Percentiles rank a stretch among this genome's conserved stretches.
Evolutionary conservation across 2,113 vertebrate species (phyloP).

Genomic region (Eclectus roratus): DNA sequence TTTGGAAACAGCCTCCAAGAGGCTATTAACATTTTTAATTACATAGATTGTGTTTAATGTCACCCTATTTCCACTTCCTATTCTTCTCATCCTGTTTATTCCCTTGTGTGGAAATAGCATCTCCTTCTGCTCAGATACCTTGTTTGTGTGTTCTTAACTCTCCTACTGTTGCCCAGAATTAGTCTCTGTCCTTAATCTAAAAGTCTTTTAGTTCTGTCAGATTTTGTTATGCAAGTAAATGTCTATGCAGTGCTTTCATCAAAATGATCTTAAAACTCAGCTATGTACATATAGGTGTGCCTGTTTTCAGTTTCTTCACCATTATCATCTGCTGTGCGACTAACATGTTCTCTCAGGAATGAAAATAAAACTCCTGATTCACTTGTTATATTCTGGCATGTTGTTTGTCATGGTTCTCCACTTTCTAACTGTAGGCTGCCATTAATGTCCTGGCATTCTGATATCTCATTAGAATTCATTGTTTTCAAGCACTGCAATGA

Average conservation of each 20-base stretch:
- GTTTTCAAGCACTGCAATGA: neutral
- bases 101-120: neutral
- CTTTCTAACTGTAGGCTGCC: neutral
- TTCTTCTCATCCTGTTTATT: conserved; percentile 45
- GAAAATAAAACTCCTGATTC: neutral
- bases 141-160: neutral
- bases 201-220: neutral
- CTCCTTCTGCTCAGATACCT: neutral
- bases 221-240: neutral
- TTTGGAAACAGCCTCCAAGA: conserved; percentile 57
- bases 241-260: neutral
- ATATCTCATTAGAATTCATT: neutral
- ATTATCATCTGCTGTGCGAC: neutral
- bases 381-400: neutral
- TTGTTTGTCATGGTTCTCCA: neutral
- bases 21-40: conserved; percentile 62
- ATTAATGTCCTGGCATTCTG: neutral
- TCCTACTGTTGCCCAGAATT: neutral
- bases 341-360: neutral
- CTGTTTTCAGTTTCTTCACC: neutral
- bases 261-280: neutral
- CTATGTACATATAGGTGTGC: neutral
- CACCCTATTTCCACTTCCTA: conserved; percentile 39
- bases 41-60: conserved; percentile 47
- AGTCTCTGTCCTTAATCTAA: neutral